Evolutionary conservation across 2,797 vertebrate genomes (phyloP).

Genomic region (Acanthiza pusilla): DNA sequence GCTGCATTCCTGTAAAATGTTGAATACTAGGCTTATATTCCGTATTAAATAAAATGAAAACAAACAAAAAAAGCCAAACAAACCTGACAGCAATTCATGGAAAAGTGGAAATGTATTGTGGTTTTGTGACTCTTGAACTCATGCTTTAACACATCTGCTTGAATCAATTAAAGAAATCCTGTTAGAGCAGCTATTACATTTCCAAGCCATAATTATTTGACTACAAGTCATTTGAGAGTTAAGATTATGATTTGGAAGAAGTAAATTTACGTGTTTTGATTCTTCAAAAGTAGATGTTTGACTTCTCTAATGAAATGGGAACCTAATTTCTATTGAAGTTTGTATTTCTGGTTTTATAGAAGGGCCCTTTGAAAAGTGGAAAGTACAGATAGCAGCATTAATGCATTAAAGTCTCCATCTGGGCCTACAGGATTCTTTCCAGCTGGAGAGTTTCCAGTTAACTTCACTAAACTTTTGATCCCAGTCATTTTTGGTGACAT

Average conservation of each 20-base stretch:
- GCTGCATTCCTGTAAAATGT: background rate
- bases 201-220: background rate
- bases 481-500: too few relatives aligned
- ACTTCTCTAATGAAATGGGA: background rate
- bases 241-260: background rate
- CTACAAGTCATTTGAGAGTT: background rate
- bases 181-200: background rate
- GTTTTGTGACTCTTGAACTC: background rate
- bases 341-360: background rate
- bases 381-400: background rate
- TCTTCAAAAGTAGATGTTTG: background rate
- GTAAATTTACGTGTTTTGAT: background rate
- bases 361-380: background rate
- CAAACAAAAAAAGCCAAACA: rapidly evolving
- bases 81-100: background rate
- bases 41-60: background rate
- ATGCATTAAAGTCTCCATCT: too few relatives aligned
- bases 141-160: background rate
- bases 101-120: background rate
- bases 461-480: too few relatives aligned
- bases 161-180: background rate
- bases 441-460: too few relatives aligned
- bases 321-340: background rate
- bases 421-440: too few relatives aligned
- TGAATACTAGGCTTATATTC: background rate